These are phyloP conservation scores for Erynnis tages DNA, from an alignment of 2,888 invertebrate species.

Conservation along the genomic window DNA sequence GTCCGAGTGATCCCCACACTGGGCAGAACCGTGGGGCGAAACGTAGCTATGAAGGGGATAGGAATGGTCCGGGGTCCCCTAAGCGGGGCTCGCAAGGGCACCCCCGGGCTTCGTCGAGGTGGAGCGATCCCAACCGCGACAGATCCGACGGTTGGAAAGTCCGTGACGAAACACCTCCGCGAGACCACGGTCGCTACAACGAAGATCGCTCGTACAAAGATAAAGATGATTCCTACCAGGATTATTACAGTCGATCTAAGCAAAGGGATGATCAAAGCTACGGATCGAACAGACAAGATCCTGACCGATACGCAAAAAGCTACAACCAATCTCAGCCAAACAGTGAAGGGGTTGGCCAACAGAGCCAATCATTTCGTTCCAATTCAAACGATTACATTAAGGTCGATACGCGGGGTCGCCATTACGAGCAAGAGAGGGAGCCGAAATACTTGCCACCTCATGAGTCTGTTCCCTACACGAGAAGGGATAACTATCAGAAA, in stretches of 20 bases:
- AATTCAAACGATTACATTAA: not conserved
- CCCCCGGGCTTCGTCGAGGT: not conserved
- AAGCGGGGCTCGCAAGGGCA: not conserved
- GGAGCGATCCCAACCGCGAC: constrained; percentile 2
- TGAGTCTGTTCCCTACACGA: not conserved
- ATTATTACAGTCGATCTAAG: not conserved
- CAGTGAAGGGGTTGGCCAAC: not conserved
- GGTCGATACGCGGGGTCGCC: not conserved
- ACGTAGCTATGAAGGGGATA: not conserved
- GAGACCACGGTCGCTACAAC: not conserved
- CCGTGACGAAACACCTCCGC: not conserved
- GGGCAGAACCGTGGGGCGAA: not conserved
- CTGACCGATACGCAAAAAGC: constrained; percentile 4
- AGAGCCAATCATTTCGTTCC: not conserved
- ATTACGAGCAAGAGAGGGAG: not conserved
- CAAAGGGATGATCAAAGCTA: constrained; percentile 1
- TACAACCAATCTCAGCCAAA: not conserved
- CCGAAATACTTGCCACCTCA: not conserved
- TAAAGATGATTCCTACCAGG: not conserved
- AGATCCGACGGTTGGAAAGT: not conserved
- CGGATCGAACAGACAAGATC: not conserved
- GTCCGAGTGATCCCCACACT: constrained; percentile 1
- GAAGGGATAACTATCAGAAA: not conserved
- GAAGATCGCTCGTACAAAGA: not conserved
- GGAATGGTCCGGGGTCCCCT: not conserved